A percentile compares a stretch with the other conserved stretches of the same genome.
Evolutionary conservation across 2,797 vertebrate species (phyloP).

Genomic region (Varecia variegata): DNA sequence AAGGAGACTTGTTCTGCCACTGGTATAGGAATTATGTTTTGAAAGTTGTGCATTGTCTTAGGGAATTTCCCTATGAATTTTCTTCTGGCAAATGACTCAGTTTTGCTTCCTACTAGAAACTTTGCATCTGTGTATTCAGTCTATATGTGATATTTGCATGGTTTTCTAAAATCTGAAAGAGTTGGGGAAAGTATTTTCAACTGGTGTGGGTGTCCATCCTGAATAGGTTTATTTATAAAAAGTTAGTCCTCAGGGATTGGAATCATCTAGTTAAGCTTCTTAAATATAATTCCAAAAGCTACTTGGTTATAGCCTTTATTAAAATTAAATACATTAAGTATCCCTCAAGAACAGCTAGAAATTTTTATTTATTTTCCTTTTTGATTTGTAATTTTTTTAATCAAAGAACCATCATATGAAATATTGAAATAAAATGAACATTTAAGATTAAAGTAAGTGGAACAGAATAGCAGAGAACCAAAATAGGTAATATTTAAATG

Average conservation of each 20-base stretch:
- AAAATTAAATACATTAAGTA: constrained; percentile 28
- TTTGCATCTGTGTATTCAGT: not conserved
- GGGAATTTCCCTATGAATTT: not conserved
- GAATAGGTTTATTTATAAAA: constrained; percentile 6
- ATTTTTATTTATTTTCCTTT: constrained; percentile 20
- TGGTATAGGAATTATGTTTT: constrained; percentile 32
- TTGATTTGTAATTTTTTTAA: not conserved
- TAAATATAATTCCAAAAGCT: constrained; percentile 8
- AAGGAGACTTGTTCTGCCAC: not conserved
- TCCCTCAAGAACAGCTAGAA: not conserved
- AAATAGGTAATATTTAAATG: not conserved
- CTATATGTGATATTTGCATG: not conserved
- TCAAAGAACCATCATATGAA: not conserved
- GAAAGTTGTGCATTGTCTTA: not conserved
- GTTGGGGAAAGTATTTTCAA: constrained; percentile 42
- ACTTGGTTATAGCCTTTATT: not conserved
- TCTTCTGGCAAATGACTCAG: not conserved
- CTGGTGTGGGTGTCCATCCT: not conserved
- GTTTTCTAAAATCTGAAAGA: constrained; percentile 34
- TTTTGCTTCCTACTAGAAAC: constrained; percentile 53
- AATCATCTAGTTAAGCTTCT: constrained; percentile 21
- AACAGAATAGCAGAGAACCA: constrained; percentile 23
- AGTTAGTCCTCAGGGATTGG: not conserved
- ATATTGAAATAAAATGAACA: constrained; percentile 33
- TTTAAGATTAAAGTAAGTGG: constrained; percentile 49